Evolutionary conservation across 2,113 vertebrate genomes (phyloP), one percentile per base, ranked within the genome.

Genomic region (Ursus arctos): DNA sequence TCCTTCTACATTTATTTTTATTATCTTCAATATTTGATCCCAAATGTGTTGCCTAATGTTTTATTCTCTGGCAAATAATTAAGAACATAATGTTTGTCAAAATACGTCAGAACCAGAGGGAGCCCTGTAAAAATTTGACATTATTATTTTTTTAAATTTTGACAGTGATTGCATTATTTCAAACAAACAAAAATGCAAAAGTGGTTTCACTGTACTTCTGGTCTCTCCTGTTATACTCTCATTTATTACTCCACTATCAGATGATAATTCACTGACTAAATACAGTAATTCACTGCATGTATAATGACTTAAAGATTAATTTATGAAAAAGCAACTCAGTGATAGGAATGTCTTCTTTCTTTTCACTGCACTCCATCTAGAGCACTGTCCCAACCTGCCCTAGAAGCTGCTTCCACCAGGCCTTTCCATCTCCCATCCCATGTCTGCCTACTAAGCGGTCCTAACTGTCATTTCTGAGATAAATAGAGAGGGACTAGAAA

Each of bases 1-100:
- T 97, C 36, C 15, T 88, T 96, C 16, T 71, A 26, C 28, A 88
- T 88, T 93, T 97, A 67, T 53, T 87, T 97, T 86, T 83, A 93
- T 93, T 93, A 47, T 69, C 43, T 83, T 96, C 55, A 96, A 79
- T 97, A 87, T 89, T 97, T 86, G 7, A 79, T 94, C 31, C 6
- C 19, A 63, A 55, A 61, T 91, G 49, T 26, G 85, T 13, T 72
- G 31, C 43, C n/a, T 93, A 94, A 93, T 93, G 59, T 65, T 94
- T 96, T 81, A 84, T 69, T 94, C 51, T 94, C 63, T 92, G 59
- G n/a, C 4, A 96, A 85, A 93, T 95, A 85, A 88, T 77, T 84
- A 91, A 87, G 31, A 87, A 43, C 36, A 84, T 61, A 92, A 74
- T 71, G 9, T 40, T 65, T 97, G 88, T 94, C 77, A 95, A 96